Base-by-base conservation (phyloP, 2,888 invertebrate genomes). In the Latrodectus hesperus region DNA sequence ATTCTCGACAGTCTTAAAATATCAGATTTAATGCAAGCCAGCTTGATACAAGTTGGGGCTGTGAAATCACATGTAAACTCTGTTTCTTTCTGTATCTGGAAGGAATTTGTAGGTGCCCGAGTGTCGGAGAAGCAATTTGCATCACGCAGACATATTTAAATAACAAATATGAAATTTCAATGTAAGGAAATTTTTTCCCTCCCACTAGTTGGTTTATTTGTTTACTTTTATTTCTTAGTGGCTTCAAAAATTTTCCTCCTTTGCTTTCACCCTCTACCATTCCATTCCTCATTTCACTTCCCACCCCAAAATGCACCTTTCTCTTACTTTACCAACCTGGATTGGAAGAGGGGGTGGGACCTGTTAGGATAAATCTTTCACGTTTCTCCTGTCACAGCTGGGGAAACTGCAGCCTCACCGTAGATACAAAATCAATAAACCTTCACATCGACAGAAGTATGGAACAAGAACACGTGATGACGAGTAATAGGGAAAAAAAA, bases 301-400 rank as follows among this genome's bases (percentile, higher is more conserved):
- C 60, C 60, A 12, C n/a, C 60, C n/a, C 12, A 60, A 60, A 60
- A 9, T 60, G n/a, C 12, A 60, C 60, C 60, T 60, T 60, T 60
- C n/a, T 60, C 60, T 60, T n/a, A 16, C n/a, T 60, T 16, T 60
- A 16, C n/a, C 10, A 60, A 16, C 60, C 6, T n/a, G n/a, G 60
- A 60, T 38, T 38, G 38, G 60, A 38, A 38, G 38, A 60, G 60
- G 60, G 16, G 60, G 60, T 9, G 12, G 60, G 60, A 64, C 83
- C 76, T 83, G 83, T 83, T 83, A 83, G 83, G 70, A 83, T 76
- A 83, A 83, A 83, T 83, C 83, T 83, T 83, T 76, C 52, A 67
- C 83, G 70, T 76, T 83, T 76, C 38, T 49, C 64, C 76, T 83
- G 76, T 76, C 83, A 76, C 71, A 75, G 75, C 76, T 76, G 83